Evolutionary conservation across 2,797 vertebrate species (phyloP).

Genomic region (Macroramphosus scolopax): DNA sequence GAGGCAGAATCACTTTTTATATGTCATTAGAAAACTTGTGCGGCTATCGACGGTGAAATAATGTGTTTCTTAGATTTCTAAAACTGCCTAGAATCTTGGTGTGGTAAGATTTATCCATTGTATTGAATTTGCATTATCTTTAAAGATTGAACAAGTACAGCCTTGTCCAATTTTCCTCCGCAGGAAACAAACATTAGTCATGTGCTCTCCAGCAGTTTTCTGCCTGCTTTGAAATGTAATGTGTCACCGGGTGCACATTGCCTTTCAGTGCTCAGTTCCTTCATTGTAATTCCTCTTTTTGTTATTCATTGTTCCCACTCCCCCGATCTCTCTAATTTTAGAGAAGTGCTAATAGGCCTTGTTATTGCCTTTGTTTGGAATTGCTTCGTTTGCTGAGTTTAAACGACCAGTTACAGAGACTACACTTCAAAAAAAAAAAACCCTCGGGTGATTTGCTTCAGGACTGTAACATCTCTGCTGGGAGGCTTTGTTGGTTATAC

Average conservation of each 20-base stretch:
- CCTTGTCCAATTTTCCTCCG: neutral
- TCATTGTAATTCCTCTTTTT: slow-evolving; percentile 35
- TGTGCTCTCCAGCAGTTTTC: slow-evolving; percentile 3
- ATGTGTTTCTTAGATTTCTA: no score
- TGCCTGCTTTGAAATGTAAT: slow-evolving; percentile 11
- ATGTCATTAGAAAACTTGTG: no score
- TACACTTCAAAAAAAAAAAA: slow-evolving; percentile 1
- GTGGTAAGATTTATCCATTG: no score
- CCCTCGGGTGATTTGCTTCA: slow-evolving; percentile 3
- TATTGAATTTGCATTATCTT: no score
- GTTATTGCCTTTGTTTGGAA: slow-evolving; percentile 41
- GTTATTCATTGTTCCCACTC: slow-evolving; percentile 33
- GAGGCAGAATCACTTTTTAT: no score
- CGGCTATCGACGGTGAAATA: no score
- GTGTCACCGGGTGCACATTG: slow-evolving; percentile 23
- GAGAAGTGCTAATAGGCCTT: slow-evolving; percentile 56
- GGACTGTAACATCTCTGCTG: neutral
- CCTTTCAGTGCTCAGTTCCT: slow-evolving; percentile 24
- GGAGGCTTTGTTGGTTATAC: neutral
- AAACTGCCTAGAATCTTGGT: no score
- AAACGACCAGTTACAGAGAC: slow-evolving; percentile 20
- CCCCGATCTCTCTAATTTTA: slow-evolving; percentile 45
- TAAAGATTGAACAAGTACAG: no score
- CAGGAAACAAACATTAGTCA: neutral
- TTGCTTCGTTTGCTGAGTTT: slow-evolving; percentile 46